These are phyloP conservation scores for Bombylius discolor DNA, from an alignment of 2,888 invertebrate genomes.

Conservation along the genomic window DNA sequence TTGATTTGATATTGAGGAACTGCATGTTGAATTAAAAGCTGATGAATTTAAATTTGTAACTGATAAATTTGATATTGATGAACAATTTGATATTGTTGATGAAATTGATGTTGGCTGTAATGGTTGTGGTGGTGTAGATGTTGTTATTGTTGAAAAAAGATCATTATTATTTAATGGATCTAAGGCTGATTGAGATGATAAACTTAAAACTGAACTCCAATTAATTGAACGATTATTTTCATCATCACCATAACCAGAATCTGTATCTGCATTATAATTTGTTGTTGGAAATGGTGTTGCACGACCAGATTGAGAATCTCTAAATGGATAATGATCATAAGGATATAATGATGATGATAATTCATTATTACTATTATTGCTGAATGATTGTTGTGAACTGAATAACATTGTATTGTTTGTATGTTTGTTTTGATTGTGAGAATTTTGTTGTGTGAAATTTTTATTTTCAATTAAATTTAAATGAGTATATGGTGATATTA, in stretches of 20 bases:
- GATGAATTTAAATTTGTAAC: too few species aligned
- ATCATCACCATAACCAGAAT: constrained; percentile 65
- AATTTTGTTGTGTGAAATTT: constrained; percentile 1
- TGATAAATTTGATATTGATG: too few species aligned
- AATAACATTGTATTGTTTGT: neutral
- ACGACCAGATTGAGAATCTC: constrained; percentile 42
- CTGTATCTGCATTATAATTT: constrained; percentile 42
- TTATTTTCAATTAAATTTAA: neutral
- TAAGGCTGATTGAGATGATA: constrained; percentile 73
- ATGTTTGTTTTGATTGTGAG: neutral
- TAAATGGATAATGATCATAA: constrained; percentile 36
- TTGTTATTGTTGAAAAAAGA: constrained; percentile 39
- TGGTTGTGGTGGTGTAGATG: constrained; percentile 16
- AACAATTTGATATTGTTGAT: constrained; percentile 18
- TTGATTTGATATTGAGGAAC: too few species aligned
- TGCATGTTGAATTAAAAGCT: too few species aligned
- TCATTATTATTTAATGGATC: constrained; percentile 73
- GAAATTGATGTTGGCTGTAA: constrained; percentile 30
- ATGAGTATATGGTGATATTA: neutral
- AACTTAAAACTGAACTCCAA: constrained; percentile 81
- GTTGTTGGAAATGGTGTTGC: constrained; percentile 54
- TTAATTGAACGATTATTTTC: constrained; percentile 69
- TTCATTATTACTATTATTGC: constrained; percentile 14
- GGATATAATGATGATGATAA: constrained; percentile 23
- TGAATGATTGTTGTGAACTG: neutral